A percentile compares a stretch with the other conserved stretches of the same genome.
These are phyloP conservation scores for Dysmachus trigonus DNA, from an alignment of 2,888 invertebrate species.

Conservation along the genomic window DNA sequence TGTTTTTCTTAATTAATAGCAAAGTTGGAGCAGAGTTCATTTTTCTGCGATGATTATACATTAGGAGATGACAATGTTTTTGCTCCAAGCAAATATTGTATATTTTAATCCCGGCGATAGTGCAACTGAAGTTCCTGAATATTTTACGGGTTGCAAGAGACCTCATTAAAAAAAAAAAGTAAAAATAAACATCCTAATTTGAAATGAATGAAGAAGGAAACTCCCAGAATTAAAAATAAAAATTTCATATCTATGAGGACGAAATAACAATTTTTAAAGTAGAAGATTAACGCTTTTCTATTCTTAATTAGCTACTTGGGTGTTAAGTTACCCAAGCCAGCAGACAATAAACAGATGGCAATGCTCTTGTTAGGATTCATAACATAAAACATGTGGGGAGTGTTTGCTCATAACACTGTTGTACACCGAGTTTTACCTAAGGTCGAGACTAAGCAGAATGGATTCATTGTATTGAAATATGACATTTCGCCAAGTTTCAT, in stretches of 20 bases:
- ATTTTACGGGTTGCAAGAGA: neutral
- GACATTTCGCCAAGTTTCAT: too few species aligned
- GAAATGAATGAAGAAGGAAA: neutral
- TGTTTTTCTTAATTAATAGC: neutral
- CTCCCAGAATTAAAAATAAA: neutral
- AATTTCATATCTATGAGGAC: neutral
- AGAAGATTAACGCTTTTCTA: neutral
- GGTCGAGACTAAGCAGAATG: too few species aligned
- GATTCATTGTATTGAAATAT: too few species aligned
- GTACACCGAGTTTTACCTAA: too few species aligned
- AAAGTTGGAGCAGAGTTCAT: neutral
- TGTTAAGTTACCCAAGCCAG: neutral
- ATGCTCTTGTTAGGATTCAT: too few species aligned
- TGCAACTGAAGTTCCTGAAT: neutral
- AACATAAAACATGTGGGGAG: too few species aligned
- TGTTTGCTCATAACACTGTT: too few species aligned
- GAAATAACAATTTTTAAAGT: neutral
- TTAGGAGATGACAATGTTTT: neutral
- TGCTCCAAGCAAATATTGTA: neutral
- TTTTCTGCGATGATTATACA: neutral
- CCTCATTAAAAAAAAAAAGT: neutral
- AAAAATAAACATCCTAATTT: neutral
- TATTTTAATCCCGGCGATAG: neutral
- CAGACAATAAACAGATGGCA: too few species aligned
- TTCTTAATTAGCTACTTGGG: neutral